phyloP scores from a whole-genome alignment of 2,113 vertebrate species.

The Neolamprologus toae region DNA sequence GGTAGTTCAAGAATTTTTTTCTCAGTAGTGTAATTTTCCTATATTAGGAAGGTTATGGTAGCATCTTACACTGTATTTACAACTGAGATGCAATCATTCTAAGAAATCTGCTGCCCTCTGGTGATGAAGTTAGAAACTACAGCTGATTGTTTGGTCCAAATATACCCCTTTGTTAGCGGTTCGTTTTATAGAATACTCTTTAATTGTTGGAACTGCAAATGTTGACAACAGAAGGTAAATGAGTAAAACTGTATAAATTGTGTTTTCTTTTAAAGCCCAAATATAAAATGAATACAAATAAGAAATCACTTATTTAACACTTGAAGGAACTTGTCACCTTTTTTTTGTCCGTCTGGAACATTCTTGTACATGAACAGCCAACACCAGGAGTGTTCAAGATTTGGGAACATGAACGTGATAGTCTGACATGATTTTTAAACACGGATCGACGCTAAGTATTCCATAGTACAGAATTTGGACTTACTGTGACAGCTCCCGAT shows the following conservation, averaged over 20 bases:
- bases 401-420: background rate
- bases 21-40: background rate
- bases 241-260: background rate
- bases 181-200: background rate
- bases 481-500: background rate
- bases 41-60: background rate
- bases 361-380: background rate
- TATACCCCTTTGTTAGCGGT: background rate
- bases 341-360: background rate
- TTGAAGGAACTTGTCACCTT: background rate
- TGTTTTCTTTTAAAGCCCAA: background rate
- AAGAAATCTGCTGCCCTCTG: slow-evolving; percentile 35
- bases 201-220: background rate
- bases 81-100: background rate
- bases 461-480: background rate
- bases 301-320: background rate
- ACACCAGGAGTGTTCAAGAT: background rate
- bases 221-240: background rate
- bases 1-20: background rate
- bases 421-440: background rate
- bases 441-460: background rate
- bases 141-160: background rate
- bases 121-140: background rate
- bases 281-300: background rate
- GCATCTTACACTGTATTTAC: background rate